Base-by-base conservation (phyloP, 2,113 vertebrate species). In the Urocolius indicus region DNA sequence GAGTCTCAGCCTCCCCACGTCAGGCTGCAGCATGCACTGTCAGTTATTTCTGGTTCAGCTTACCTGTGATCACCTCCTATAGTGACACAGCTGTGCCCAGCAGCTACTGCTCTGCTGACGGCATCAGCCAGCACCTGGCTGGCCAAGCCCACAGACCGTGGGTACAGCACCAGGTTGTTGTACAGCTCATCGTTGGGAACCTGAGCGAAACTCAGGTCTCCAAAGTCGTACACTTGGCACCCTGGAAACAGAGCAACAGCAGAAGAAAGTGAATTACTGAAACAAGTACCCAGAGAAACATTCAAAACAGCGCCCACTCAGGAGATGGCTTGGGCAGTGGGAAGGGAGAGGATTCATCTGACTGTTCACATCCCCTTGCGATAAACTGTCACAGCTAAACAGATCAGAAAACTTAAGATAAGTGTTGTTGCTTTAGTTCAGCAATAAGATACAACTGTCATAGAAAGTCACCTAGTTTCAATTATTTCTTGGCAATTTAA, bases 41-140 rank as follows among this genome's bases (percentile, higher is more conserved):
- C 16, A 11, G 5, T 6, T 30, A 38, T 17, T 75, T 71, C 69
- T 26, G 34, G 29, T 32, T 48, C 41, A 45, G 63, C 97, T 96
- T 90, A 99, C 99, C 99, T 99, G 98, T 99, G 99, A 89, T 99
- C 99, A 14, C 99, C 99, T 79, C 99, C 99, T 48, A 99, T 92
- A 74, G 99, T 99, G 94, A 99, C 95, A 8, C 99, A 98, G 68
- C 98, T 99, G 79, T 99, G 98, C 27, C 99, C 99, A 5, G 98
- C 98, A 0, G 98, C 98, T 10, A 99, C 97, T 0, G 99, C 99
- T 84, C 97, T 93, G 90, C 98, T 99, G 30, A 99, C 98, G 2
- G 98, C 98, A 10, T 98, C 98, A 1, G 99, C 98, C 97, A 99
- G 63, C 27, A 98, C 96, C 96, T 99, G 98, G 89, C 98, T 99